These are phyloP conservation scores for Barypeithes pellucidus DNA, from an alignment of 2,888 invertebrate genomes.

Conservation along the genomic window DNA sequence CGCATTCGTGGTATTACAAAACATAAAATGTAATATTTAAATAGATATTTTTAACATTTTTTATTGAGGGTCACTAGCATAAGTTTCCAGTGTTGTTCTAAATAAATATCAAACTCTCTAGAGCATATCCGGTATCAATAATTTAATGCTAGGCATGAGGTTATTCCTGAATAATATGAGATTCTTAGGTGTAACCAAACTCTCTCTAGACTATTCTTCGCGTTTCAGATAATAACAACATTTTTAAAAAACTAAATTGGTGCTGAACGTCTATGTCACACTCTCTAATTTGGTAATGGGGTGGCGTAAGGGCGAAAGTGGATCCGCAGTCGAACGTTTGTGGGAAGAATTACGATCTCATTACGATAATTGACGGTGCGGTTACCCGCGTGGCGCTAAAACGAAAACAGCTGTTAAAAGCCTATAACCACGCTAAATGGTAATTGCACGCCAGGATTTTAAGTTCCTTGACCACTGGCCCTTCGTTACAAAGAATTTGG, in stretches of 20 bases:
- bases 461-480: constrained; percentile 25
- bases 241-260: constrained; percentile 22
- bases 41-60: too few species aligned
- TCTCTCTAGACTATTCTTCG: too few species aligned
- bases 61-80: too few species aligned
- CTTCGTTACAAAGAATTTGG: constrained; percentile 12
- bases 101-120: too few species aligned
- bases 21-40: too few species aligned
- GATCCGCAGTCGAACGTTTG: constrained; percentile 35
- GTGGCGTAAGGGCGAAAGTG: constrained; percentile 41
- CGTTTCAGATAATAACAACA: too few species aligned
- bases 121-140: too few species aligned
- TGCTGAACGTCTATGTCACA: constrained; percentile 26
- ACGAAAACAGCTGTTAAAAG: constrained; percentile 52
- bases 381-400: constrained; percentile 39
- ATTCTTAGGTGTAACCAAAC: too few species aligned
- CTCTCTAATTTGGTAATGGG: constrained; percentile 48
- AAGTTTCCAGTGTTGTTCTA: too few species aligned
- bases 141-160: too few species aligned
- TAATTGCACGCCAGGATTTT: constrained; percentile 35
- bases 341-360: constrained; percentile 52
- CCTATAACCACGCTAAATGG: constrained; percentile 34
- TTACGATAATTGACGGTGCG: constrained; percentile 54
- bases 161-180: too few species aligned
- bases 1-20: too few species aligned